Base-by-base conservation (phyloP, 2,888 invertebrate genomes). In the Drosophila paracracens region DNA sequence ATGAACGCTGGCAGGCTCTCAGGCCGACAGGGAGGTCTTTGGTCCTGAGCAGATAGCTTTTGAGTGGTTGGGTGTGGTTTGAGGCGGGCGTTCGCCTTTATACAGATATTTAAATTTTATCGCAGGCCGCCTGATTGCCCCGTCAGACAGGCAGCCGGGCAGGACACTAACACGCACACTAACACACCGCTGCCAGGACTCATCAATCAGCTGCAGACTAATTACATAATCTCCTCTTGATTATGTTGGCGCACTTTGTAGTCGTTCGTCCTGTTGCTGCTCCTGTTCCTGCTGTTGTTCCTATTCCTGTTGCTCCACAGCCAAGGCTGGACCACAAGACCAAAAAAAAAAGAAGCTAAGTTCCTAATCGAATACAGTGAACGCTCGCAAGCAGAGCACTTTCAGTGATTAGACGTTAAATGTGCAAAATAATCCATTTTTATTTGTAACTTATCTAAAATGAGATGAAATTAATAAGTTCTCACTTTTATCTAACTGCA, bases 171-270 rank as follows among this genome's bases (percentile, higher is more conserved):
- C 51, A 52, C 6, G 54, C n/a, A 40, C 43, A 43, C n/a, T 29
- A 18, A 35, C 38, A 35, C 36, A 27, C 64, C 70, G 69, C 88
- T 89, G 90, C 86, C 90, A 91, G 85, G 87, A 89, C 92, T 92
- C 92, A 92, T 92, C 92, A 92, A 92, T 92, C 92, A 92, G 92
- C 88, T 91, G 88, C 93, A 93, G 93, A 93, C 92, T 92, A 92
- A 93, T 92, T 92, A 93, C 92, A 92, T 92, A 92, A 92, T 92
- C 92, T 92, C 85, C 92, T 92, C 91, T 91, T 92, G 92, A 92
- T 91, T 91, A 91, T 92, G 90, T 90, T 82, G 82, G 88, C 79
- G 84, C 83, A 85, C 84, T 89, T 76, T 71, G 76, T 70, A 72
- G 70, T 69, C 63, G 51, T 60, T 53, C 67, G 67, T 61, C 53